Evolutionary conservation across 2,113 vertebrate genomes (phyloP).

Genomic region (Tauraco erythrolophus): DNA sequence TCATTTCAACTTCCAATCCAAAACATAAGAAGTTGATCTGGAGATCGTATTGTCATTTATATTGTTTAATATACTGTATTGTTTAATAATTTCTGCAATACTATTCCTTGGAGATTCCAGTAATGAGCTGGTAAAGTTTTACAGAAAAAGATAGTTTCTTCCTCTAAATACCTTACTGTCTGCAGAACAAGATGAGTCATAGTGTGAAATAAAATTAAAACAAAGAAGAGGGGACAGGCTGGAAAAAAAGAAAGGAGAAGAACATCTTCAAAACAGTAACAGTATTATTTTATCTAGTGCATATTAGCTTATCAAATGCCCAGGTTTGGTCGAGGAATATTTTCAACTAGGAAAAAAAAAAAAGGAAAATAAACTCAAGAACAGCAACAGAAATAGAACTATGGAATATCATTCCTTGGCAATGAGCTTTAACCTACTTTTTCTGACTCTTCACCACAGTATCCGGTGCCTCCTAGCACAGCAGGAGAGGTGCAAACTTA

Average conservation of each 20-base stretch:
- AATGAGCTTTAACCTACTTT: background rate
- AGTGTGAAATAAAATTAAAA: background rate
- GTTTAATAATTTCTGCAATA: background rate
- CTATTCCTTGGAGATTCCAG: background rate
- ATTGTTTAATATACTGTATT: background rate
- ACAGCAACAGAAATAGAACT: background rate
- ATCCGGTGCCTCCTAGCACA: background rate
- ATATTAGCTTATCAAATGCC: background rate
- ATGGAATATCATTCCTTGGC: background rate
- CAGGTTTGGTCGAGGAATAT: background rate
- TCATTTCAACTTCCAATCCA: background rate
- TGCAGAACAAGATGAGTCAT: background rate
- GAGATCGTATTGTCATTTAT: background rate
- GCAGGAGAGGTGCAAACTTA: background rate
- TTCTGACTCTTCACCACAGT: fast-evolving
- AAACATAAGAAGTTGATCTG: background rate
- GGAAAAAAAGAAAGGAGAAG: background rate
- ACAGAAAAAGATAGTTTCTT: background rate
- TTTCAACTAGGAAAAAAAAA: background rate
- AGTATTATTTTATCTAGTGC: background rate
- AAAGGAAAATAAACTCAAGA: background rate
- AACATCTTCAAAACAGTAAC: background rate
- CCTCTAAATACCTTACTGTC: background rate
- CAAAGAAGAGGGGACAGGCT: background rate
- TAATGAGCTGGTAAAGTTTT: background rate